Percentiles rank a stretch among this genome's conserved stretches.
Evolutionary conservation across 2,797 vertebrate genomes (phyloP).

Genomic region (Enteromius afrohamiltoni): DNA sequence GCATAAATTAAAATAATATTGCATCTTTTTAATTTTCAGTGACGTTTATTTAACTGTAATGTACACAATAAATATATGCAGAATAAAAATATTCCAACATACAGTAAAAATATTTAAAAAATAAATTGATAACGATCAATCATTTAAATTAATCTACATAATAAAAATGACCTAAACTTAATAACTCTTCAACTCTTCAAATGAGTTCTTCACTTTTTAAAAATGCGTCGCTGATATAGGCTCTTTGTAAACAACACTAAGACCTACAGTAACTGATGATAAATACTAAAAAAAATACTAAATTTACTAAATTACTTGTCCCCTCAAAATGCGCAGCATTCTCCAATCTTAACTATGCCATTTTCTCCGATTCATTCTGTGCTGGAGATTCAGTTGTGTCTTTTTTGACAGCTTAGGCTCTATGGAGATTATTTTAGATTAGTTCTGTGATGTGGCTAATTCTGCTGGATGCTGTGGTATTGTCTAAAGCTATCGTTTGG

Average conservation of each 20-base stretch:
- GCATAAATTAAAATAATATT: neutral
- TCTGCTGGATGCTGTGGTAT: neutral
- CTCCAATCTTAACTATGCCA: neutral
- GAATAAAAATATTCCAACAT: neutral
- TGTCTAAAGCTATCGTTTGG: slow-evolving; percentile 66
- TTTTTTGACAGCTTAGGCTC: slow-evolving; percentile 10
- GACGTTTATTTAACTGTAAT: neutral
- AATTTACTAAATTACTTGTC: neutral
- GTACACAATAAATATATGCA: neutral
- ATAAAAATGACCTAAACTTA: neutral
- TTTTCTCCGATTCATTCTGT: neutral
- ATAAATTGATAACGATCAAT: neutral
- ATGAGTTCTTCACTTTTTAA: neutral
- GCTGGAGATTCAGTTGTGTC: neutral
- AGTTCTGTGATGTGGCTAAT: slow-evolving; percentile 15
- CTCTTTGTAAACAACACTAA: neutral
- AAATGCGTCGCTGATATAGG: neutral
- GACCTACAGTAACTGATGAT: no score
- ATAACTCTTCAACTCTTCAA: neutral
- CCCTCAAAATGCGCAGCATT: neutral
- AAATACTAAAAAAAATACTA: no score
- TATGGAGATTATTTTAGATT: neutral
- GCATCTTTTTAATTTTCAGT: neutral
- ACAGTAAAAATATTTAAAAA: neutral
- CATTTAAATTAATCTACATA: neutral